Conservation (phyloP, 2,113 vertebrate genomes). For the Micronycteris hirsuta region DNA sequence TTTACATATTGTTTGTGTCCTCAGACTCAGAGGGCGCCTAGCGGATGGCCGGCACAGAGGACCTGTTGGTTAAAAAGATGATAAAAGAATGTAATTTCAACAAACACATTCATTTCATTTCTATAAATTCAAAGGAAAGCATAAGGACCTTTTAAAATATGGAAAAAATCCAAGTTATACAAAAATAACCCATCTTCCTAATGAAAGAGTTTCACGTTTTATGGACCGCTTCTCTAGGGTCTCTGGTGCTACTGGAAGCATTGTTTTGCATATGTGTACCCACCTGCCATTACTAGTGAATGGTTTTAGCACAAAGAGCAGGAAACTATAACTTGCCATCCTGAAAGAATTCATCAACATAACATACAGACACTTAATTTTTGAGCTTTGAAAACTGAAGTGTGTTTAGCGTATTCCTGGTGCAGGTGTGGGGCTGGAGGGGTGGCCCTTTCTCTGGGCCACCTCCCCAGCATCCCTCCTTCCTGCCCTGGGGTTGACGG, state of each 20-base stretch:
- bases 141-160: not conserved
- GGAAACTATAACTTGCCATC: not conserved
- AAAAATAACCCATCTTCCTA: not conserved
- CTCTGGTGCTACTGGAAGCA: not conserved
- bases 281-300: not conserved
- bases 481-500: not conserved
- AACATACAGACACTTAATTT: not conserved
- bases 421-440: slow-evolving; percentile 39
- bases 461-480: slow-evolving; percentile 17
- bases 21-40: not conserved
- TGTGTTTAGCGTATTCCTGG: not conserved
- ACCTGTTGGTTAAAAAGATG: not conserved
- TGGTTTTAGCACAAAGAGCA: not conserved
- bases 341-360: not conserved
- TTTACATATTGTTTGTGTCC: not conserved
- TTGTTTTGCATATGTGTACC: not conserved
- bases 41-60: not conserved
- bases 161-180: not conserved
- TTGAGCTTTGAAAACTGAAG: not conserved
- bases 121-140: not conserved
- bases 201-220: not conserved
- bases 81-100: not conserved
- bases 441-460: slow-evolving; percentile 15
- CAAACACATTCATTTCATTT: not conserved
- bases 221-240: not conserved